Evolutionary conservation across 2,113 vertebrate species (phyloP).

Genomic region (Eolophus roseicapilla): DNA sequence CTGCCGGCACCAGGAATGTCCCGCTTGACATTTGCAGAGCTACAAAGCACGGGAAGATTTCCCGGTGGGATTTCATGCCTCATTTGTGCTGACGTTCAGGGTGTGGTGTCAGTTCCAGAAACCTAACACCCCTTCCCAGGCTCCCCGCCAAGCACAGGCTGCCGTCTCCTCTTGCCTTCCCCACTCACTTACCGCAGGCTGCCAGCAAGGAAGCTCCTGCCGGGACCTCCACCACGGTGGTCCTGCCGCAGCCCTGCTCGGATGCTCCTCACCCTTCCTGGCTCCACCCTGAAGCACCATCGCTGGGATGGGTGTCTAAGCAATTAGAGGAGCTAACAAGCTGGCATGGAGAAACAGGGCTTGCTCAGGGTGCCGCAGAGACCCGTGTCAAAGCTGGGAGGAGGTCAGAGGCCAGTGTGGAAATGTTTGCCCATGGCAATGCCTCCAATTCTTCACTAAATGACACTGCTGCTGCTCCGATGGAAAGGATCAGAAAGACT

Average conservation of each 20-base stretch:
- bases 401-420: conserved; percentile 8
- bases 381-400: background rate
- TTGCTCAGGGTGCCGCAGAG: background rate
- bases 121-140: background rate
- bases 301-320: background rate
- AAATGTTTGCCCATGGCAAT: background rate
- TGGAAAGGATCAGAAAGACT: conserved; percentile 63
- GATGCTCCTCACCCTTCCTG: background rate
- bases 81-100: background rate
- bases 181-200: background rate
- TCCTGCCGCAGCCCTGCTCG: background rate
- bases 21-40: background rate
- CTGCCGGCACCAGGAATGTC: background rate
- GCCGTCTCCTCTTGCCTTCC: background rate
- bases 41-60: background rate
- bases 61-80: background rate
- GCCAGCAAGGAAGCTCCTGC: background rate
- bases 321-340: background rate
- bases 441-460: conserved; percentile 38
- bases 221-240: rapidly evolving
- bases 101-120: background rate
- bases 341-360: rapidly evolving
- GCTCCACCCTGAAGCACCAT: background rate
- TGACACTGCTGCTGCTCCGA: background rate
- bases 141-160: background rate